phyloP scores from a whole-genome alignment of 2,113 vertebrate species.

The Podocnemis expansa region DNA sequence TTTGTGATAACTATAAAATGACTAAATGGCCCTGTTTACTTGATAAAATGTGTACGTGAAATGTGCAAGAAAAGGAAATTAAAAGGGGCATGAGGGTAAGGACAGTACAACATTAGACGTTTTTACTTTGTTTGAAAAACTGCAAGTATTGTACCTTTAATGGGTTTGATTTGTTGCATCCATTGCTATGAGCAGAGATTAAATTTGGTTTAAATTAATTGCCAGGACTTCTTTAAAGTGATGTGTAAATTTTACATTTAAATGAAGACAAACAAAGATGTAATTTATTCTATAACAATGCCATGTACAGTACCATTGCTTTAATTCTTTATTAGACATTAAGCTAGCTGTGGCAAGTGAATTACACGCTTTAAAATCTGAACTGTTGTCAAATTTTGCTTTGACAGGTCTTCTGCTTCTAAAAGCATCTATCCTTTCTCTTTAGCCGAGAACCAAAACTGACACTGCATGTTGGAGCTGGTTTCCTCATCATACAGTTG shows the following conservation, averaged over 20 bases:
- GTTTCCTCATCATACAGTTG: neutral
- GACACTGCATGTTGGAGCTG: conserved; percentile 38
- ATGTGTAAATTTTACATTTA: conserved; percentile 61
- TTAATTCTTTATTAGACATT: conserved; percentile 65
- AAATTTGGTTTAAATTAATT: conserved; percentile 59
- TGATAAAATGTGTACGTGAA: conserved; percentile 19
- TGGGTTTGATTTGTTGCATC: conserved; percentile 49
- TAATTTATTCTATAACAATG: conserved; percentile 59
- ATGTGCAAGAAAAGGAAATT: conserved; percentile 9
- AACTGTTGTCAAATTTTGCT: conserved; percentile 40
- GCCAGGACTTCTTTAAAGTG: conserved; percentile 19
- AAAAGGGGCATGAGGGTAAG: conserved; percentile 1
- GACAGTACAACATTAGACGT: neutral
- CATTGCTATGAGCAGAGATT: conserved; percentile 27
- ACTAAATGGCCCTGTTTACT: neutral
- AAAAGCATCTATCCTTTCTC: conserved; percentile 60
- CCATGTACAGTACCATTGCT: conserved; percentile 51
- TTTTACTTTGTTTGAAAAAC: conserved; percentile 34
- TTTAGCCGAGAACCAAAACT: conserved; percentile 41
- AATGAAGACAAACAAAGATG: conserved; percentile 61
- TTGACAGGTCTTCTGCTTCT: conserved; percentile 55
- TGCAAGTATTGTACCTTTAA: conserved; percentile 8
- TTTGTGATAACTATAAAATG: conserved; percentile 12
- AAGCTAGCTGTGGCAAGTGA: conserved; percentile 59
- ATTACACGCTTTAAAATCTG: conserved; percentile 50